Percentiles rank a stretch among this genome's conserved stretches.
Conservation (phyloP, 2,113 vertebrate species). For the Oreochromis niloticus region DNA sequence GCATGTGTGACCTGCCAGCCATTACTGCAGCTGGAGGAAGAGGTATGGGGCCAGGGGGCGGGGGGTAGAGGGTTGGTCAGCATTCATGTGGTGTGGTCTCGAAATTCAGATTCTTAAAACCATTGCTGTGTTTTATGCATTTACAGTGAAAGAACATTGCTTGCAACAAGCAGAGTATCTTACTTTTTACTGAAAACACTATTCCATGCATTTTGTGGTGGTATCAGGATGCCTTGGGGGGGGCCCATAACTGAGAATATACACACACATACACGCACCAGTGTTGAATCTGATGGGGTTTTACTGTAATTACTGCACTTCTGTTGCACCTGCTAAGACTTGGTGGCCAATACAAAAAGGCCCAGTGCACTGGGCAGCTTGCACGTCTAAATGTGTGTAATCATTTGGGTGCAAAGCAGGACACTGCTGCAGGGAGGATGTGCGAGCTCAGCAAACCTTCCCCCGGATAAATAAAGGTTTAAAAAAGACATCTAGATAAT, state of each 20-base stretch:
- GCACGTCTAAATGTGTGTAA: neutral
- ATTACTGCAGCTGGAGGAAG: conserved; percentile 53
- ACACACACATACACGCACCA: neutral
- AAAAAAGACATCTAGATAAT: conserved; percentile 38
- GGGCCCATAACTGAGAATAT: neutral
- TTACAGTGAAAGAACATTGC: neutral
- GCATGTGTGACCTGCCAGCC: conserved; percentile 59
- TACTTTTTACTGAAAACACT: neutral
- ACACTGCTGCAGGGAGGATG: neutral
- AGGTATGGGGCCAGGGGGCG: neutral
- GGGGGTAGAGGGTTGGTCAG: conserved; percentile 3
- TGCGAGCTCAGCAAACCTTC: conserved; percentile 42
- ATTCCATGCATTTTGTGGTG: neutral
- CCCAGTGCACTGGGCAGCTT: neutral
- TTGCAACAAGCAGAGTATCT: neutral
- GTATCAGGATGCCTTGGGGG: neutral
- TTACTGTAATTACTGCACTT: neutral
- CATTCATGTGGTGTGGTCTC: conserved; percentile 10
- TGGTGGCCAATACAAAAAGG: neutral
- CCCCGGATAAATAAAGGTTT: conserved; percentile 44
- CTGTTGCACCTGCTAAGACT: neutral
- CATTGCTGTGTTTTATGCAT: neutral
- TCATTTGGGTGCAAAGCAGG: conserved; percentile 17
- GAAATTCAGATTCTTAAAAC: neutral
- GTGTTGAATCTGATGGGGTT: neutral